Evolutionary conservation across 2,888 invertebrate species (phyloP), one percentile per base, ranked within the genome.

Genomic region (Dynastes maya): DNA sequence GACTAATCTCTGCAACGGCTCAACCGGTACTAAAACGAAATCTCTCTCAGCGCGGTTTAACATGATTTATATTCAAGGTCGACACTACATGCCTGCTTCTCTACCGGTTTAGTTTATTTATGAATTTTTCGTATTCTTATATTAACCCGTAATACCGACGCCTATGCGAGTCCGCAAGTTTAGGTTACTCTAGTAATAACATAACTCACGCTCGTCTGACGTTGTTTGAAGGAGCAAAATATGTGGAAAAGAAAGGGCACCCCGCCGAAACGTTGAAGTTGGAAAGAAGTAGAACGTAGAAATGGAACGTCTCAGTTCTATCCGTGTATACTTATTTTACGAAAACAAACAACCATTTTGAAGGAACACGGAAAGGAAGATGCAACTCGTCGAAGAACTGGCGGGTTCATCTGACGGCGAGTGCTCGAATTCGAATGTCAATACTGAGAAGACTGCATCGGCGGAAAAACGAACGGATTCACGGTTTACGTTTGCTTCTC

Each of bases 321-420:
- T 70, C 32, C 53, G 51, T 64, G 37, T 64, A 29, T 64, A 64
- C 32, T 64, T 32, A 32, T 27, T 68, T 51, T 13, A 13, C 11
- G 70, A 70, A 53, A 70, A 49, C 53, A 70, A 51, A 70, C 53
- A 53, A 53, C n/a, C 53, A 16, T 29, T 70, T 53, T 53, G 53
- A 13, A 5, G 53, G 32, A 37, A 37, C 55, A n/a, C 29, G 37
- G 5, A n/a, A n/a, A 51, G n/a, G 53, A 29, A 32, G 5, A 67
- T 67, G 67, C 49, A 45, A 70, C 70, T 70, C 64, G 2, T 27
- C 64, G 32, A 27, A 63, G 13, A 6, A 27, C 32, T 11, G 29
- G 13, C 32, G 13, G 29, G 64, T 29, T 64, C 32, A n/a, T n/a
- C 29, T 29, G 37, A 11, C 64, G 8, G 9, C 4, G 64, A n/a